phyloP scores from a whole-genome alignment of 2,797 vertebrate species.

The Spheniscus humboldti region DNA sequence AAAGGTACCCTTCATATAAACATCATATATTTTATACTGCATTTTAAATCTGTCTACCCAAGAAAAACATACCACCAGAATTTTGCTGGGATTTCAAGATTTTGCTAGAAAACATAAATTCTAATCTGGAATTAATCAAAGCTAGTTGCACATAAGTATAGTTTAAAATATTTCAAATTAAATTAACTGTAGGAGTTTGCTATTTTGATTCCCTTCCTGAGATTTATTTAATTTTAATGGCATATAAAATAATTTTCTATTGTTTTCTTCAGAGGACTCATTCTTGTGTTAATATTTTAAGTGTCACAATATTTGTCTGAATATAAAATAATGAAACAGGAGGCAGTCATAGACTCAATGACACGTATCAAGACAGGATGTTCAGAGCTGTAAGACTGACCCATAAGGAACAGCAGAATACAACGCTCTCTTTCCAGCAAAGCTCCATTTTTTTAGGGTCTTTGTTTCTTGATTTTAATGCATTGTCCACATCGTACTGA shows the following conservation, averaged over 20 bases:
- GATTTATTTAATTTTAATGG: neutral
- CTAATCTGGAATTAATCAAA: neutral
- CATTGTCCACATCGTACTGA: neutral
- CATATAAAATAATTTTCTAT: neutral
- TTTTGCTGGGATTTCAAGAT: neutral
- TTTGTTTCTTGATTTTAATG: constrained; percentile 14
- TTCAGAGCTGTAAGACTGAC: neutral
- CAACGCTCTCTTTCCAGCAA: neutral
- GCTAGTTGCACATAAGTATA: neutral
- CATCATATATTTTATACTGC: neutral
- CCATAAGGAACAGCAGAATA: neutral
- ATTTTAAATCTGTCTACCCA: neutral
- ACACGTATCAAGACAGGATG: neutral
- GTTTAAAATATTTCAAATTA: neutral
- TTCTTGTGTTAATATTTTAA: neutral
- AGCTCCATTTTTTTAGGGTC: neutral
- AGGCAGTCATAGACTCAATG: neutral
- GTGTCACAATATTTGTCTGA: neutral
- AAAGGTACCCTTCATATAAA: neutral
- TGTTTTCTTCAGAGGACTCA: neutral
- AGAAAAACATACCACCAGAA: neutral
- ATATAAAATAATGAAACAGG: neutral
- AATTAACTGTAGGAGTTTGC: neutral
- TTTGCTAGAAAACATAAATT: neutral
- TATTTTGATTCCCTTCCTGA: neutral